A percentile compares a stretch with the other conserved stretches of the same genome.
phyloP scores from a whole-genome alignment of 2,113 vertebrate species.

The Heteronetta atricapilla region DNA sequence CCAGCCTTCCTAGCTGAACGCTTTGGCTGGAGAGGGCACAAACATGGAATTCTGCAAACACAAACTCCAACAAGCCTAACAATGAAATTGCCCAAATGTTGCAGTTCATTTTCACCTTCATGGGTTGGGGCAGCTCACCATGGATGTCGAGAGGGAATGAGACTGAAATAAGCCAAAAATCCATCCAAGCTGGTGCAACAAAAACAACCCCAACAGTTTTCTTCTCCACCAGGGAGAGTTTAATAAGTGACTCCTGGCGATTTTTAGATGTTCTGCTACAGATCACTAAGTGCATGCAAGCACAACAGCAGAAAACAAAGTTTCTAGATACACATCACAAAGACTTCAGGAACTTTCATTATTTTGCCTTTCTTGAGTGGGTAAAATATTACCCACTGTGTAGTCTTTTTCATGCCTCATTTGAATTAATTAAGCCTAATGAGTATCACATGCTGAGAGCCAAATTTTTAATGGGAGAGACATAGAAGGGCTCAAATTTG shows the following conservation, averaged over 20 bases:
- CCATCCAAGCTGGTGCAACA: not conserved
- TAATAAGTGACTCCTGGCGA: not conserved
- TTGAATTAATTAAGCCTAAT: constrained; percentile 31
- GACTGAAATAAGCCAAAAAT: not conserved
- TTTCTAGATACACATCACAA: not conserved
- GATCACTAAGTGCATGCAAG: not conserved
- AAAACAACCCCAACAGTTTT: not conserved
- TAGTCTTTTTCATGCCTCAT: not conserved
- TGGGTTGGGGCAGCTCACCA: not conserved
- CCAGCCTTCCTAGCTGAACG: not conserved
- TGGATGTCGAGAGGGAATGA: not conserved
- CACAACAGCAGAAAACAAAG: not conserved
- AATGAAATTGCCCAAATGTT: not conserved
- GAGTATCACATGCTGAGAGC: not conserved
- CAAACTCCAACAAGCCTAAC: not conserved
- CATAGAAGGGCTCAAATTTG: not conserved
- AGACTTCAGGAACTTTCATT: not conserved
- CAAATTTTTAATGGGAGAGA: constrained; percentile 2
- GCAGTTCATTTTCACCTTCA: not conserved
- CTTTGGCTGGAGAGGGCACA: not conserved
- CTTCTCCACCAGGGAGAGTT: not conserved
- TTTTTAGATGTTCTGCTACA: not conserved
- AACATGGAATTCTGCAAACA: not conserved
- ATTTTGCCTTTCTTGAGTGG: not conserved
- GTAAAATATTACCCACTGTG: constrained; percentile 10